These are phyloP conservation scores for Monodelphis domestica DNA, from an alignment of 2,797 vertebrate species.

Conservation along the genomic window DNA sequence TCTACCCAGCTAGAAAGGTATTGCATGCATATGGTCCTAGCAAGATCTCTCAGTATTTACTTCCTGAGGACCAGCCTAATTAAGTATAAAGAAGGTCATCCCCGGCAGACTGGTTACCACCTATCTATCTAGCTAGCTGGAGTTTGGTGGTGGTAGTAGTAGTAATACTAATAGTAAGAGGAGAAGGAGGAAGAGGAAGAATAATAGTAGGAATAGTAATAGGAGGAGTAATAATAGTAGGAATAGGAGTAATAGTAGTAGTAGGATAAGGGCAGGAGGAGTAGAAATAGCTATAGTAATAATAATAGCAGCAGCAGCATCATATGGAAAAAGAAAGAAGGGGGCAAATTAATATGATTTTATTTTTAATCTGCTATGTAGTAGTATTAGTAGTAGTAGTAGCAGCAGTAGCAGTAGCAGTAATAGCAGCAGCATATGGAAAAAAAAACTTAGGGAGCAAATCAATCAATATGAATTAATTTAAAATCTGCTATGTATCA, in stretches of 20 bases:
- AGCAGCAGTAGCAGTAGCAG: too few relatives aligned
- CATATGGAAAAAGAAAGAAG: too few relatives aligned
- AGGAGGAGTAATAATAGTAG: neutral
- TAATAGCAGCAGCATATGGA: neutral
- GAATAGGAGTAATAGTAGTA: neutral
- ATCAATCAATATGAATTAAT: neutral
- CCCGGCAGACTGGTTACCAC: neutral
- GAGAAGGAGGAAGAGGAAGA: too few relatives aligned
- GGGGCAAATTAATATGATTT: too few relatives aligned
- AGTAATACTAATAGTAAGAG: neutral
- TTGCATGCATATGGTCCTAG: neutral
- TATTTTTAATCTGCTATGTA: too few relatives aligned
- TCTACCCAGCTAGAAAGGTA: neutral
- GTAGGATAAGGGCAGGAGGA: too few relatives aligned
- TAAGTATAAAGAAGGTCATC: neutral
- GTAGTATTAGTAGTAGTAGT: neutral
- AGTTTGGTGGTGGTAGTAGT: neutral
- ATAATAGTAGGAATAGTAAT: neutral
- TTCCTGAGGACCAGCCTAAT: neutral
- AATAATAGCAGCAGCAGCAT: neutral
- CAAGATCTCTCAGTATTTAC: neutral
- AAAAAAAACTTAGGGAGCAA: neutral
- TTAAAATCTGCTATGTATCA: neutral
- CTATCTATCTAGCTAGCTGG: neutral
- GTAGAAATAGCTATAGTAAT: neutral